Conservation (phyloP, 2,888 invertebrate genomes). For the Charanyca ferruginea region DNA sequence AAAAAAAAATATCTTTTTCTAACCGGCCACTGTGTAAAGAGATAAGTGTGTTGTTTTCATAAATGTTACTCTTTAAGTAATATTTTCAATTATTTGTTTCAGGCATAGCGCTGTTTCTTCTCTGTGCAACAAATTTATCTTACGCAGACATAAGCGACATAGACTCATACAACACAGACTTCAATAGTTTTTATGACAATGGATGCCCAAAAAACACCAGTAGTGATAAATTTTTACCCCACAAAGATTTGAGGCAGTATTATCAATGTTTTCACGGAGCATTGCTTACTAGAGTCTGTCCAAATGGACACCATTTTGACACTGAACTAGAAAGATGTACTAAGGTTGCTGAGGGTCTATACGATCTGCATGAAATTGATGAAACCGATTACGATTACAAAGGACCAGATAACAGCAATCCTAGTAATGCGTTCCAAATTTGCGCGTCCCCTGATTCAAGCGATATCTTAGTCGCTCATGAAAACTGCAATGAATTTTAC, state of each 20-base stretch:
- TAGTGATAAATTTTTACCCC: slow-evolving; percentile 41
- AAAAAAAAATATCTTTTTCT: not conserved
- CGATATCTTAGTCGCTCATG: slow-evolving; percentile 68
- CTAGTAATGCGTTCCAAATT: slow-evolving; percentile 63
- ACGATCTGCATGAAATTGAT: not conserved
- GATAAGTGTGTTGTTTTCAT: slow-evolving; percentile 33
- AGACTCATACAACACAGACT: not conserved
- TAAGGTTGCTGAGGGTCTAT: slow-evolving; percentile 39
- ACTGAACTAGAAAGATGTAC: slow-evolving; percentile 59
- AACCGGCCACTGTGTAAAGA: not conserved
- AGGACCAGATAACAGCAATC: slow-evolving; percentile 58
- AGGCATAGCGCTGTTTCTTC: slow-evolving; percentile 46
- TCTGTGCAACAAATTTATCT: slow-evolving; percentile 28
- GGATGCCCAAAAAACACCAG: slow-evolving; percentile 47
- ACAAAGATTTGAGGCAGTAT: slow-evolving; percentile 68
- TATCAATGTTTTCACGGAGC: slow-evolving; percentile 65
- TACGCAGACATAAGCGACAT: not conserved
- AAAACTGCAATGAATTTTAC: slow-evolving; percentile 74
- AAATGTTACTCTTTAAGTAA: not conserved
- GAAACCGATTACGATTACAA: not conserved
- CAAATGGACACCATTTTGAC: slow-evolving; percentile 15
- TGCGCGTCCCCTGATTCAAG: slow-evolving; percentile 66
- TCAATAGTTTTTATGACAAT: slow-evolving; percentile 14
- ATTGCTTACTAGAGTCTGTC: slow-evolving; percentile 26
- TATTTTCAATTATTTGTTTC: slow-evolving; percentile 34